phyloP scores from a whole-genome alignment of 1,140 invertebrate genomes.

The Zaprionus camerounensis region DNA sequence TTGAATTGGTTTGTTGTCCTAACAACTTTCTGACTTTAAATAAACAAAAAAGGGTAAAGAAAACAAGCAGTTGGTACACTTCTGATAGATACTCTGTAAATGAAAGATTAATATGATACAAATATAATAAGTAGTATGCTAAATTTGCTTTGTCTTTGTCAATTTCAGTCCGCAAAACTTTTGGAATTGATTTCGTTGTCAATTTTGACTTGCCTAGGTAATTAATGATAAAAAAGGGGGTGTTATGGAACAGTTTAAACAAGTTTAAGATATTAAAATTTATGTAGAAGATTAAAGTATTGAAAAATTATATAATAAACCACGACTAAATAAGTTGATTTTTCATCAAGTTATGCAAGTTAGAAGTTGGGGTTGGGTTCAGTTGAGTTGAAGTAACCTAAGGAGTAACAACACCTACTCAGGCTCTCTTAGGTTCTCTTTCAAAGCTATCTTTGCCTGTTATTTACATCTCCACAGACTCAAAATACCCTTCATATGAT shows the following conservation, averaged over 20 bases:
- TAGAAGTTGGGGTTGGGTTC: background rate
- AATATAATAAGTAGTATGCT: background rate
- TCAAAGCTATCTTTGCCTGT: background rate
- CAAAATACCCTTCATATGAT: background rate
- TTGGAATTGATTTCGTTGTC: background rate
- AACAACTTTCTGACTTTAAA: background rate
- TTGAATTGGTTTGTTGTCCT: background rate
- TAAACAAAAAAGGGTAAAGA: background rate
- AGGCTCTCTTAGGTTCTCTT: no score
- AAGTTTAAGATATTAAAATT: no score
- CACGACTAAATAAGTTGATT: background rate
- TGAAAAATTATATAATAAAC: background rate
- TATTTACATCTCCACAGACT: no score
- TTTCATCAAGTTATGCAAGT: background rate
- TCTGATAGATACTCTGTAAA: background rate
- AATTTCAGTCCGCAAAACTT: background rate
- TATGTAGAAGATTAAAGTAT: no score
- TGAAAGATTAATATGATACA: fast-evolving
- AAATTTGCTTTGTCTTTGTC: background rate
- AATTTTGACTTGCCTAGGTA: background rate
- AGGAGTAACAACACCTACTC: fast-evolving
- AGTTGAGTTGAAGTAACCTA: background rate
- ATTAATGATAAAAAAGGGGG: no score
- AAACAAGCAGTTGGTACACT: background rate
- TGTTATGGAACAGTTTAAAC: fast-evolving